Conservation (phyloP, 1,140 invertebrate species). For the Stenopsyche tienmushanensis region DNA sequence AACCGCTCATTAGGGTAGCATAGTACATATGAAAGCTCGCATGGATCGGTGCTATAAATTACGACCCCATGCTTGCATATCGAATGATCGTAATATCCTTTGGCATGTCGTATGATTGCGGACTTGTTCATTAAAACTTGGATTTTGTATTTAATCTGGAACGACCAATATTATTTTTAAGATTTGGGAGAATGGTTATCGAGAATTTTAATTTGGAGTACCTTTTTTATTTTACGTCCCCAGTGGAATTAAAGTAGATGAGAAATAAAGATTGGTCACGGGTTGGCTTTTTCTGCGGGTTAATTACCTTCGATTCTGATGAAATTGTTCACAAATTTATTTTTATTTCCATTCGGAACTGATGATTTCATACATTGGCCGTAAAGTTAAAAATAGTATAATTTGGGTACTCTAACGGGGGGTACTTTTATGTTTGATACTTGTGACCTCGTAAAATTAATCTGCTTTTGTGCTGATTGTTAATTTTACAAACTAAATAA, state of each 20-base stretch:
- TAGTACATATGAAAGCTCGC: background rate
- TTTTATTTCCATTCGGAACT: no score
- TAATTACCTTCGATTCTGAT: no score
- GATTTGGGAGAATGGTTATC: background rate
- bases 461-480: no score
- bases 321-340: no score
- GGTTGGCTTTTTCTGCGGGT: no score
- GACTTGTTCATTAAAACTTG: background rate
- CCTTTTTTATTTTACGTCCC: background rate
- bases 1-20: background rate
- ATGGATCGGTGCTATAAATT: background rate
- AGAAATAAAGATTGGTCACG: no score
- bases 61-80: background rate
- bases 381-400: no score
- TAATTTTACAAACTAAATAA: no score
- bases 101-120: conserved; percentile 10
- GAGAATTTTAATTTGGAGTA: background rate
- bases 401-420: no score
- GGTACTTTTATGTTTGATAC: no score
- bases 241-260: background rate
- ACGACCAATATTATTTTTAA: background rate
- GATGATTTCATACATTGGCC: no score
- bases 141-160: background rate
- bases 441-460: no score
- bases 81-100: background rate